These are phyloP conservation scores for Pentalonia nigronervosa DNA, from an alignment of 1,140 invertebrate genomes.

Conservation along the genomic window DNA sequence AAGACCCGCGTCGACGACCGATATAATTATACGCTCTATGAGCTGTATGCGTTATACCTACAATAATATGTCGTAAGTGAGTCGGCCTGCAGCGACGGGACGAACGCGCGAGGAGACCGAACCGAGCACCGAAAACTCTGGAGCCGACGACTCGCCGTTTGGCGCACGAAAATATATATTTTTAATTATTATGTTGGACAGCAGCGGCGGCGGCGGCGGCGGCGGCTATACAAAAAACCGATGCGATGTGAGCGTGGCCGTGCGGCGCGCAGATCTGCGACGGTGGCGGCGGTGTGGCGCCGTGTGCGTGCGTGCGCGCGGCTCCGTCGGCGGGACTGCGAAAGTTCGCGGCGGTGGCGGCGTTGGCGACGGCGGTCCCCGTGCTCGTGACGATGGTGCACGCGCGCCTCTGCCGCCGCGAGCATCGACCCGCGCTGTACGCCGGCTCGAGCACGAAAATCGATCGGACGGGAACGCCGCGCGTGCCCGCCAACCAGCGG, in stretches of 20 bases:
- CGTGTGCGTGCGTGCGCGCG: neutral
- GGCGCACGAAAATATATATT: neutral
- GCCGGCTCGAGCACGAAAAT: conserved; percentile 45
- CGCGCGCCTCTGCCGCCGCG: conserved; percentile 24
- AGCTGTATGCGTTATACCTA: too few relatives aligned
- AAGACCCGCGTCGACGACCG: neutral
- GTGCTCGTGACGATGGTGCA: neutral
- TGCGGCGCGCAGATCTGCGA: neutral
- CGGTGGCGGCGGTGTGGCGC: neutral
- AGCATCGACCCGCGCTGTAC: conserved; percentile 26
- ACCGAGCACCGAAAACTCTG: neutral
- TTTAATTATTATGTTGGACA: neutral
- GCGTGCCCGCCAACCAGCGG: neutral
- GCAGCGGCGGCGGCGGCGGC: too few relatives aligned
- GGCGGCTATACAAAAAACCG: neutral
- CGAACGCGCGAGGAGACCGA: neutral
- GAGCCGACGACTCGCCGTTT: neutral
- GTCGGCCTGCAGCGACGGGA: neutral
- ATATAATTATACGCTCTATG: neutral
- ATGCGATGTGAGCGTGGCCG: neutral
- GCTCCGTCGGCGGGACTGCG: neutral
- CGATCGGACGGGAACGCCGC: neutral
- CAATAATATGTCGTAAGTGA: too few relatives aligned
- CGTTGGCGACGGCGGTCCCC: neutral
- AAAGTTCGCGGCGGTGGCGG: neutral